Percentiles rank a stretch among this genome's conserved stretches.
Conservation (phyloP, 2,113 vertebrate genomes). For the Willisornis vidua region DNA sequence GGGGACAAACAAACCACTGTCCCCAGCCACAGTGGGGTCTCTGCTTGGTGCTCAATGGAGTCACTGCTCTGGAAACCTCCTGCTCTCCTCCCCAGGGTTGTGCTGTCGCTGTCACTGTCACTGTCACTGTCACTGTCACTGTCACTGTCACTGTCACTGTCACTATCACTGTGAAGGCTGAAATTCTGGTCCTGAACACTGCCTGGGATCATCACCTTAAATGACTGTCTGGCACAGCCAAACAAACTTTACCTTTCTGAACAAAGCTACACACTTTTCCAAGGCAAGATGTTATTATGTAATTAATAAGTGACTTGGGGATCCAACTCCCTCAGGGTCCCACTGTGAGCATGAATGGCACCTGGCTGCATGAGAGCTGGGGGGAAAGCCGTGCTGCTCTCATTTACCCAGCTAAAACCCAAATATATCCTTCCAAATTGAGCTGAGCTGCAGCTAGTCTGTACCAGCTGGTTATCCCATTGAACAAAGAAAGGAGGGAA, state of each 20-base stretch:
- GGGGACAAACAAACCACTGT: not conserved
- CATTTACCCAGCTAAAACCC: conserved; percentile 17
- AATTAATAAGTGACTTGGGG: not conserved
- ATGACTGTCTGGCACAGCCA: not conserved
- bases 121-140: no score
- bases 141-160: not conserved
- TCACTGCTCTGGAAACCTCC: not conserved
- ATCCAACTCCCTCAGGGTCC: not conserved
- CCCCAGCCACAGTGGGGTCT: not conserved
- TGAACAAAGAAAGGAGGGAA: conserved; percentile 55
- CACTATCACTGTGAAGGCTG: not conserved
- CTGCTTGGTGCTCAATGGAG: not conserved
- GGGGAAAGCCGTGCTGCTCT: not conserved
- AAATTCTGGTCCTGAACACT: not conserved
- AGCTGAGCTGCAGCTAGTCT: not conserved
- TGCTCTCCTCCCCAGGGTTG: not conserved
- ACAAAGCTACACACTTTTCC: not conserved
- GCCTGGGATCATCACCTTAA: not conserved
- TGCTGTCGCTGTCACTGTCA: not conserved
- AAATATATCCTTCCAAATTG: conserved; percentile 49
- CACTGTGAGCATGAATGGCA: not conserved
- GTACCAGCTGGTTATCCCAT: conserved; percentile 25
- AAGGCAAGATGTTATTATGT: not conserved
- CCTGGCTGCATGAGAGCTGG: not conserved
- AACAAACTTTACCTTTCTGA: not conserved